Percentiles rank a stretch among this genome's conserved stretches.
phyloP scores from a whole-genome alignment of 2,113 vertebrate species.

The Scophthalmus maximus region DNA sequence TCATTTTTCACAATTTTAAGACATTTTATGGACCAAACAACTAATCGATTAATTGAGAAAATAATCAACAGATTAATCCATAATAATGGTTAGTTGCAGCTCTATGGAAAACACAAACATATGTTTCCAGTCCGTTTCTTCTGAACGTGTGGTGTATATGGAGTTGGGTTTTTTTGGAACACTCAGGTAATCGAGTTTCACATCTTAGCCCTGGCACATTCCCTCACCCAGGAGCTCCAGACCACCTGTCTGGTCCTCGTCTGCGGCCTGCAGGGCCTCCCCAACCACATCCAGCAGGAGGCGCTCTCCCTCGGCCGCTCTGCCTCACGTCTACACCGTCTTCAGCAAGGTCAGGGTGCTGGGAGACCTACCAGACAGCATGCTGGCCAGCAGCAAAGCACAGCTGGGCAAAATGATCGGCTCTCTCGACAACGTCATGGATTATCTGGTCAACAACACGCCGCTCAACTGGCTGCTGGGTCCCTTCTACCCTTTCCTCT shows the following conservation, averaged over 20 bases:
- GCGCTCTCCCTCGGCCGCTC: slow-evolving; percentile 80
- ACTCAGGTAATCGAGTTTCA: slow-evolving; percentile 88
- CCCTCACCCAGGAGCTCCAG: slow-evolving; percentile 92
- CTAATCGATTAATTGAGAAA: too few relatives aligned
- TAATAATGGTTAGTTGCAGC: too few relatives aligned
- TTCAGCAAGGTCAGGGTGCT: slow-evolving; percentile 83
- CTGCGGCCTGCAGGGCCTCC: slow-evolving; percentile 87
- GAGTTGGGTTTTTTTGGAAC: not conserved
- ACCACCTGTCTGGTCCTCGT: slow-evolving; percentile 88
- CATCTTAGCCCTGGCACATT: slow-evolving; percentile 86
- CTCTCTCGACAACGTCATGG: slow-evolving; percentile 90
- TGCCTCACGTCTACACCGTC: slow-evolving; percentile 83
- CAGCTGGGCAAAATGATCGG: slow-evolving; percentile 88
- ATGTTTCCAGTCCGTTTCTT: too few relatives aligned
- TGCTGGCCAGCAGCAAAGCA: slow-evolving; percentile 84
- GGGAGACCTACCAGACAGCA: slow-evolving; percentile 85
- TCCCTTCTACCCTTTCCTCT: slow-evolving; percentile 87
- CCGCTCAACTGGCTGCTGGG: slow-evolving; percentile 97
- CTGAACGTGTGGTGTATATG: not conserved
- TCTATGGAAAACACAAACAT: too few relatives aligned
- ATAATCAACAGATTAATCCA: too few relatives aligned
- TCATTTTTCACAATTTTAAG: too few relatives aligned
- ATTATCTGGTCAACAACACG: slow-evolving; percentile 96
- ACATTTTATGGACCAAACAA: too few relatives aligned
- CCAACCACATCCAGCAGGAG: slow-evolving; percentile 89